phyloP scores from a whole-genome alignment of 2,113 vertebrate genomes.

The Erythrocercus mccallii region DNA sequence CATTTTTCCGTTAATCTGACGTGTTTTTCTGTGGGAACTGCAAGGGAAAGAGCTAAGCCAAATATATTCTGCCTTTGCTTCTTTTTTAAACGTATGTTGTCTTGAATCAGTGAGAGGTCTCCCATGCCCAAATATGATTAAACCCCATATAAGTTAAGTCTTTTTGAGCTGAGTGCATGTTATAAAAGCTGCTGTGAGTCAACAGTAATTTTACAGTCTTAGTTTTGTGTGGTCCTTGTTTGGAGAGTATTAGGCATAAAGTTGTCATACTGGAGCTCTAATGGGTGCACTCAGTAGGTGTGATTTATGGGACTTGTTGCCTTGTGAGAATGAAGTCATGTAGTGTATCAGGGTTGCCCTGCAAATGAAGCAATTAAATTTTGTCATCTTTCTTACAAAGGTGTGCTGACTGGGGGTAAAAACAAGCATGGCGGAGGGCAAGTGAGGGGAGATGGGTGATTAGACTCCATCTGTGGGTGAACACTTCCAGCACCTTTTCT shows the following conservation, averaged over 20 bases:
- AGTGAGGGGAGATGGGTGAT: background rate
- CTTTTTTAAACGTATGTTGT: background rate
- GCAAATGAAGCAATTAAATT: slow-evolving; percentile 18
- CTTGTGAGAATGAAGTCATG: slow-evolving; percentile 20
- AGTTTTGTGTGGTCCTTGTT: slow-evolving; percentile 73
- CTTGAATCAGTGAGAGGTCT: slow-evolving; percentile 55
- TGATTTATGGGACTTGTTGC: slow-evolving; percentile 7
- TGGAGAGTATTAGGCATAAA: slow-evolving; percentile 44
- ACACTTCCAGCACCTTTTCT: background rate
- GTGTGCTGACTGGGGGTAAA: background rate
- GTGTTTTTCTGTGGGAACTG: background rate
- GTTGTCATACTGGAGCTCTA: slow-evolving; percentile 28
- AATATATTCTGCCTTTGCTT: background rate
- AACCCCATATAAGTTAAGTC: slow-evolving; percentile 56
- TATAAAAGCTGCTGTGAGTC: slow-evolving; percentile 67
- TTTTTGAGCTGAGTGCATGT: slow-evolving; percentile 48
- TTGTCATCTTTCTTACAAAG: slow-evolving; percentile 25
- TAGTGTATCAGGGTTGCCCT: background rate
- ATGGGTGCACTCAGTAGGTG: slow-evolving; percentile 12
- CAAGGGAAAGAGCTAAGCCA: background rate
- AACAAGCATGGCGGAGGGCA: background rate
- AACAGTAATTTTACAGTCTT: slow-evolving; percentile 62
- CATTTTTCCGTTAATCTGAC: background rate
- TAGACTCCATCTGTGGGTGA: slow-evolving; percentile 5
- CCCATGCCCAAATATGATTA: slow-evolving; percentile 64